phyloP scores from a whole-genome alignment of 2,113 vertebrate genomes.

The Lonchura striata region DNA sequence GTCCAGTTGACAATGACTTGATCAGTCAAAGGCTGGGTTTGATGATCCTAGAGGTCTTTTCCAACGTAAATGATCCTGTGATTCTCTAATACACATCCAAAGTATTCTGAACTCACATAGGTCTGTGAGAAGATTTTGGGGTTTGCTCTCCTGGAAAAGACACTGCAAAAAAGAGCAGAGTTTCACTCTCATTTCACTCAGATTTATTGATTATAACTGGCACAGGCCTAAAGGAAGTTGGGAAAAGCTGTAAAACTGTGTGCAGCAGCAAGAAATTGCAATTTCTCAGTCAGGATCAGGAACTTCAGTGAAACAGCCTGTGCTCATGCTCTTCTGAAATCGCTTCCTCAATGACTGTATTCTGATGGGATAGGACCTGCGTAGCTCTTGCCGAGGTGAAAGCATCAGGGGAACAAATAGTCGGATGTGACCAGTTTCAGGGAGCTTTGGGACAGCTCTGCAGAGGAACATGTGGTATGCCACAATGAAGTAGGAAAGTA shows the following conservation, averaged over 20 bases:
- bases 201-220: not conserved
- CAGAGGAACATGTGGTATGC: not conserved
- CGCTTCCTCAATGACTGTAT: not conserved
- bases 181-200: not conserved
- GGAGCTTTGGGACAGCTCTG: not conserved
- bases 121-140: not conserved
- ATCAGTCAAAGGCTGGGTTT: not conserved
- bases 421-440: not conserved
- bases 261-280: not conserved
- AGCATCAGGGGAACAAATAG: not conserved
- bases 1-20: not conserved
- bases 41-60: not conserved
- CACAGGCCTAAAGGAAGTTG: not conserved
- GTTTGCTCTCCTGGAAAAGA: not conserved
- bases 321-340: not conserved
- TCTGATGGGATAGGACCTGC: not conserved
- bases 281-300: not conserved
- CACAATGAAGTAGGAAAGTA: not conserved
- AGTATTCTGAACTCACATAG: not conserved
- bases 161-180: not conserved
- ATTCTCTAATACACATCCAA: not conserved
- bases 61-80: not conserved
- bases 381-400: not conserved
- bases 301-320: not conserved
- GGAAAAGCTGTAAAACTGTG: not conserved